Conservation (phyloP, 2,888 invertebrate genomes). For the Cephus spinipes region DNA sequence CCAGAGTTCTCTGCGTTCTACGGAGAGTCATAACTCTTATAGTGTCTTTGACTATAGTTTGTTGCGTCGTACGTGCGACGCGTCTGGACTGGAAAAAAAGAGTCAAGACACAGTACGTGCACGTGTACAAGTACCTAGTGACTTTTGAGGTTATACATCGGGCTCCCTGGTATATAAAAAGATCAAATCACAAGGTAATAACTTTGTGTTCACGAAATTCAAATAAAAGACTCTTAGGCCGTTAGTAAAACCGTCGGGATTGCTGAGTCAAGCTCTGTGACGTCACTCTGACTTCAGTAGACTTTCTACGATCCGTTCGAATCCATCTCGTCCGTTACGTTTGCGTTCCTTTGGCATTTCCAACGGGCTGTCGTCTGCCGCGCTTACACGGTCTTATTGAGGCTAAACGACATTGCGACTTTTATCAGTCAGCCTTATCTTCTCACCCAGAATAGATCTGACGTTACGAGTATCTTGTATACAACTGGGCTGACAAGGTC, state of each 20-base stretch:
- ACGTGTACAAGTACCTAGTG: too few relatives aligned
- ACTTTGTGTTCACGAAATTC: neutral
- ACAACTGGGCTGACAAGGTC: too few relatives aligned
- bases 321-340: neutral
- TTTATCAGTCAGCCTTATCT: neutral
- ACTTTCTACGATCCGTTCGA: slow-evolving; percentile 1
- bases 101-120: neutral
- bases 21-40: neutral
- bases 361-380: neutral
- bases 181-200: neutral
- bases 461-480: neutral
- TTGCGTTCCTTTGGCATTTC: neutral
- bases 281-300: neutral
- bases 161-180: neutral
- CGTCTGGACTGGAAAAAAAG: neutral
- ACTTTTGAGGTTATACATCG: neutral
- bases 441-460: neutral
- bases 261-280: slow-evolving; percentile 35
- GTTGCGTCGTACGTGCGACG: neutral
- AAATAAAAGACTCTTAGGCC: neutral
- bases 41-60: neutral
- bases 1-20: neutral
- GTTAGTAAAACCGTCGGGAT: slow-evolving; percentile 22
- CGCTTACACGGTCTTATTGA: neutral
- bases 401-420: neutral